Conservation (phyloP, 1,140 invertebrate species). For the Hyphantria cunea region DNA sequence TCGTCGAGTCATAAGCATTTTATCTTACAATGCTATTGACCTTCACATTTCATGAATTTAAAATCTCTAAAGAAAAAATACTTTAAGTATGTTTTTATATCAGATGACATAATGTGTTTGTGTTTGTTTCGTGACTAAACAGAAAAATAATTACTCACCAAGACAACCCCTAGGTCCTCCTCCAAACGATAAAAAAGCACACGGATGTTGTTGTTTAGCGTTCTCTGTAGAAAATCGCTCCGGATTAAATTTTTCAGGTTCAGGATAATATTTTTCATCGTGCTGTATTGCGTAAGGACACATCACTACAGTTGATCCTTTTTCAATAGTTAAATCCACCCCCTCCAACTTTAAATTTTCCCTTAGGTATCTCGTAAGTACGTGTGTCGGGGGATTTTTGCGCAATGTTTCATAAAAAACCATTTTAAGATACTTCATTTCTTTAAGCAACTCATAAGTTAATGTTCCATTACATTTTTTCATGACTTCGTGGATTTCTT, state of each 20-base stretch:
- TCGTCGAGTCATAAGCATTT: too few relatives aligned
- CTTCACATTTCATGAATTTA: too few relatives aligned
- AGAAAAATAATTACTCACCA: slow-evolving; percentile 61
- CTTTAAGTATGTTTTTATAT: too few relatives aligned
- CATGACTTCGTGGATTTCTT: slow-evolving; percentile 33
- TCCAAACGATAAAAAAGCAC: slow-evolving; percentile 82
- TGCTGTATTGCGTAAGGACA: slow-evolving; percentile 41
- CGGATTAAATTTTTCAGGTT: slow-evolving; percentile 83
- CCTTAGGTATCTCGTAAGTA: slow-evolving; percentile 15
- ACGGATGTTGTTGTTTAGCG: slow-evolving; percentile 60
- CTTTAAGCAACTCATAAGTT: slow-evolving; percentile 38
- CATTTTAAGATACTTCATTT: slow-evolving; percentile 41
- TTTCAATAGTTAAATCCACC: slow-evolving; percentile 72
- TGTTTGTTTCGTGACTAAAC: too few relatives aligned
- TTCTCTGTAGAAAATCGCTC: slow-evolving; percentile 76
- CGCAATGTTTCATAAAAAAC: slow-evolving; percentile 41
- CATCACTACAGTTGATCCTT: slow-evolving; percentile 52
- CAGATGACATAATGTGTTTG: too few relatives aligned
- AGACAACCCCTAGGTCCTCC: slow-evolving; percentile 82
- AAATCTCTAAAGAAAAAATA: too few relatives aligned
- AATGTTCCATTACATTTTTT: slow-evolving; percentile 34
- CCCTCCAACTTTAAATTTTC: slow-evolving; percentile 75
- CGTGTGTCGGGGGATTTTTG: slow-evolving; percentile 35
- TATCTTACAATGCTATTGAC: too few relatives aligned
- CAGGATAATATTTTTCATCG: slow-evolving; percentile 45